Evolutionary conservation across 2,113 vertebrate genomes (phyloP), one percentile per base, ranked within the genome.

Genomic region (Acrocephalus kingi): DNA sequence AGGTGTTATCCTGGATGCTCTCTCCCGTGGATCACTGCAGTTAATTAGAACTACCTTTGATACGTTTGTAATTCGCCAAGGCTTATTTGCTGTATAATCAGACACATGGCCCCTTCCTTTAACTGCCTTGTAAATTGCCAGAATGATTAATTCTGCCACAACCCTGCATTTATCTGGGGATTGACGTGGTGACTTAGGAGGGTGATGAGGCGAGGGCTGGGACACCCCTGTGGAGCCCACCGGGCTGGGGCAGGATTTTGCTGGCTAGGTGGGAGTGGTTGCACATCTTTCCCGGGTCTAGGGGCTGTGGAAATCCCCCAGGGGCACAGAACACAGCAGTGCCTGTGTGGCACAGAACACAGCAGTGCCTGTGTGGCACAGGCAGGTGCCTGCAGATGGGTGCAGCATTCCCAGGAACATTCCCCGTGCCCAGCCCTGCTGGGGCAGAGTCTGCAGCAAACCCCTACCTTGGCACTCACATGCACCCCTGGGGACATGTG

Each of bases 41-140:
- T 59, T 92, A 82, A 92, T 75, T 87, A 73, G 61, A 72, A 21
- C 66, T 87, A 54, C 84, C 84, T 89, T 92, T 66, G 77, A 48
- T 58, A 82, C 5, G 15, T 84, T 45, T 71, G 67, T 43, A 74
- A 76, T 90, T 95, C 30, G 5, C 75, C 43, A 74, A 69, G 82
- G 67, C 28, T 95, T 94, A 69, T 95, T 94, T 92, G 74, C 58
- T 79, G 73, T 67, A 43, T 83, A 76, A 90, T 93, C 87, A 94
- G 71, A 73, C 89, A 87, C 87, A 31, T 2, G 24, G 55, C 58
- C 78, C 28, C 31, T 81, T 95, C 87, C 56, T 95, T 91, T 87
- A 76, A 82, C 41, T 94, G 69, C 62, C 73, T 87, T 76, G 66
- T 85, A 72, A 91, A 39, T 66, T 58, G 59, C 51, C 87, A 59